Conservation (phyloP, 2,888 invertebrate genomes). For the Cetonia aurata region DNA sequence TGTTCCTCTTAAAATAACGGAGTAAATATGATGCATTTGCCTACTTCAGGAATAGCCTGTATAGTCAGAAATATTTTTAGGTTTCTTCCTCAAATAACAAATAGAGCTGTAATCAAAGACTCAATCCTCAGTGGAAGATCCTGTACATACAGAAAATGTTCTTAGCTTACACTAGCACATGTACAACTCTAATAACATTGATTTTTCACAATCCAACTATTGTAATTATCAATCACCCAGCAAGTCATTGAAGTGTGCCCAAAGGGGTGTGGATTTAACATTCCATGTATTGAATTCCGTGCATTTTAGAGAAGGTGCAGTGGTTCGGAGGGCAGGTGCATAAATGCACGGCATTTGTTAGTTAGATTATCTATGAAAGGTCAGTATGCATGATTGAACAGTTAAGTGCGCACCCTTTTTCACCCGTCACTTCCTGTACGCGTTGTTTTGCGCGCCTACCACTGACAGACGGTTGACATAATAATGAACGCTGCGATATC, state of each 20-base stretch:
- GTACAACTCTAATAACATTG: too few species aligned
- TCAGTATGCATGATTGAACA: slow-evolving; percentile 50
- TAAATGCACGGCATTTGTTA: slow-evolving; percentile 47
- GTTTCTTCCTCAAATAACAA: too few species aligned
- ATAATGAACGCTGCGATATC: slow-evolving; percentile 40
- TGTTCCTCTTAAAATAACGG: too few species aligned
- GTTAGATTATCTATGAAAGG: slow-evolving; percentile 48
- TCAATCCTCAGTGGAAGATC: too few species aligned
- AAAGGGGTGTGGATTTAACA: slow-evolving; percentile 26
- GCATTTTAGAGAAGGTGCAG: slow-evolving; percentile 16
- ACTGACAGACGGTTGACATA: slow-evolving; percentile 47
- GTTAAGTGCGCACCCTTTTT: slow-evolving; percentile 50
- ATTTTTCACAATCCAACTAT: too few species aligned
- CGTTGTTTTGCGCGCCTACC: slow-evolving; percentile 47
- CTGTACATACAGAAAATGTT: too few species aligned
- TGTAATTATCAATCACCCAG: neutral
- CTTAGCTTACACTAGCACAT: too few species aligned
- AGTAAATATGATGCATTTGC: too few species aligned
- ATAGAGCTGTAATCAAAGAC: too few species aligned
- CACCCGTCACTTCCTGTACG: slow-evolving; percentile 51
- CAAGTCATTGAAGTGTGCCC: slow-evolving; percentile 9
- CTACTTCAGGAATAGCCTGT: too few species aligned
- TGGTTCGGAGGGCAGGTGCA: slow-evolving; percentile 47
- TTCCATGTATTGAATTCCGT: slow-evolving; percentile 1
- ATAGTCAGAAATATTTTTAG: too few species aligned